Evolutionary conservation across 2,888 invertebrate genomes (phyloP).

Genomic region (Hydrotaea cyrtoneurina): DNA sequence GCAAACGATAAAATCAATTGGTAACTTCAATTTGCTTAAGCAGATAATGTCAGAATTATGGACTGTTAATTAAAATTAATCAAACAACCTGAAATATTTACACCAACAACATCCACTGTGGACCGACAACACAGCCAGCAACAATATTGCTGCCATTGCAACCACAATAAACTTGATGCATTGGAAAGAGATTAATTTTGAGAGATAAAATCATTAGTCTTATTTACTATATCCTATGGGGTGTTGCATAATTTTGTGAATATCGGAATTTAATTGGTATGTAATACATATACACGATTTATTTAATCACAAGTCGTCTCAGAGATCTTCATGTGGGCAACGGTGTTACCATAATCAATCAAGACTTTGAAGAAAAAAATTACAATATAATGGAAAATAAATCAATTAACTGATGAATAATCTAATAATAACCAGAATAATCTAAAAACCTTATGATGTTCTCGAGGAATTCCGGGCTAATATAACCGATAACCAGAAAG

Average conservation of each 20-base stretch:
- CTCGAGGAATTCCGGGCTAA: too few relatives aligned
- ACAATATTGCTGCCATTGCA: slow-evolving; percentile 9
- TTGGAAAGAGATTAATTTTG: slow-evolving; percentile 41
- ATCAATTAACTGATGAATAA: too few relatives aligned
- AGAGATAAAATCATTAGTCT: slow-evolving; percentile 48
- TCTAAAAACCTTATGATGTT: too few relatives aligned
- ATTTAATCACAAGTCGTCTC: too few relatives aligned
- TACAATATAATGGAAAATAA: too few relatives aligned
- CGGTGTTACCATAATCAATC: too few relatives aligned
- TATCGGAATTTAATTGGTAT: too few relatives aligned
- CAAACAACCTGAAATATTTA: slow-evolving; percentile 65
- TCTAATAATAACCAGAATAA: too few relatives aligned
- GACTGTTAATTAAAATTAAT: slow-evolving; percentile 67
- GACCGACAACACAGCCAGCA: slow-evolving; percentile 23
- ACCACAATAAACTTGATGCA: slow-evolving; percentile 24
- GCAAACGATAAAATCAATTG: slow-evolving; percentile 68
- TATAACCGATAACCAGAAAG: too few relatives aligned
- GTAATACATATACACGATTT: too few relatives aligned
- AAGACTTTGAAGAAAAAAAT: too few relatives aligned
- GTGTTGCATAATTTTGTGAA: neutral
- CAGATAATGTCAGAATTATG: slow-evolving; percentile 67
- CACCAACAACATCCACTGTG: slow-evolving; percentile 38
- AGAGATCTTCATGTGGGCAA: too few relatives aligned
- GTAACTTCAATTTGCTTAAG: slow-evolving; percentile 68
- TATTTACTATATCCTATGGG: neutral